Percentiles rank a stretch among this genome's conserved stretches.
Conservation (phyloP, 2,888 invertebrate genomes). For the Folsomia candida region DNA sequence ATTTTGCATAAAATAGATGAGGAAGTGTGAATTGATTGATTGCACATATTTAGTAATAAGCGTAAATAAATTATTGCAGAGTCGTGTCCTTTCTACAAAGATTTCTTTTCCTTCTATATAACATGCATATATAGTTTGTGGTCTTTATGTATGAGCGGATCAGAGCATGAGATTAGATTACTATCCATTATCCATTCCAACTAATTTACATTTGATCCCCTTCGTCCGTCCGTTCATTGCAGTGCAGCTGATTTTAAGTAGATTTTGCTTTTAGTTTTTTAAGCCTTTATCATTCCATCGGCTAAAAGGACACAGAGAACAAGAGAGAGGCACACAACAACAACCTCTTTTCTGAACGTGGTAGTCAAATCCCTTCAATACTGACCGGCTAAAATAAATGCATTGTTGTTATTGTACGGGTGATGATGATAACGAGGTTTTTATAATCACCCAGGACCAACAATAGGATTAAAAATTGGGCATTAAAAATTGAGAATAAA, state of each 20-base stretch:
- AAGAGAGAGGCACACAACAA: too few species aligned
- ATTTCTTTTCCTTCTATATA: too few species aligned
- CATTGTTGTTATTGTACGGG: too few species aligned
- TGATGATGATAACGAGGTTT: constrained; percentile 7
- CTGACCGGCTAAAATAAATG: neutral
- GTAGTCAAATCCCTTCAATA: neutral
- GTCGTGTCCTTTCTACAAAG: too few species aligned
- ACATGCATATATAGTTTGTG: too few species aligned
- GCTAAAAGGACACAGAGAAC: neutral
- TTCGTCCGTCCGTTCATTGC: neutral
- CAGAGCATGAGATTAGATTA: neutral
- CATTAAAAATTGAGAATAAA: constrained; percentile 14
- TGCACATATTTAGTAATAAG: too few species aligned
- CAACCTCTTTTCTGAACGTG: neutral
- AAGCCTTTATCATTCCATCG: neutral
- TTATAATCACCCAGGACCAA: neutral
- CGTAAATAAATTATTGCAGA: too few species aligned
- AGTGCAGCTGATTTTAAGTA: constrained; percentile 6
- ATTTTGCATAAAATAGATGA: too few species aligned
- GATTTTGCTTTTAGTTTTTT: constrained; percentile 6
- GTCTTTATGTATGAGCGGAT: too few species aligned
- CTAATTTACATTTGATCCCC: constrained; percentile 8
- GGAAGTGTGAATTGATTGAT: too few species aligned
- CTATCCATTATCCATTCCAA: constrained; percentile 8
- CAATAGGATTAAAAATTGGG: constrained; percentile 15